These are phyloP conservation scores for Carassius carassius DNA, from an alignment of 2,113 vertebrate species.

Conservation along the genomic window DNA sequence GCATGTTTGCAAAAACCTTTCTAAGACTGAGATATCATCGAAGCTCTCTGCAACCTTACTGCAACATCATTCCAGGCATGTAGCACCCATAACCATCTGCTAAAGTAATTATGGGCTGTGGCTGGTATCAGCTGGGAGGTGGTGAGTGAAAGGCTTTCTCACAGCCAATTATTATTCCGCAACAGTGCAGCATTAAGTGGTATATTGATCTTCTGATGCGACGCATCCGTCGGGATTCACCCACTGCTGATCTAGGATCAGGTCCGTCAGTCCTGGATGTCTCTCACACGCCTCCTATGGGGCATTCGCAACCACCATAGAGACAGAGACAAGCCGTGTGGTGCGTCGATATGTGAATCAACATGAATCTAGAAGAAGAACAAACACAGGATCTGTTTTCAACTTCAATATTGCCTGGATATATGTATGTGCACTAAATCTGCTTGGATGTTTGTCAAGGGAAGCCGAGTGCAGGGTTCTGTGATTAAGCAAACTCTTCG, in stretches of 20 bases:
- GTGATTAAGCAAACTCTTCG: neutral
- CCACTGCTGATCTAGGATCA: constrained; percentile 56
- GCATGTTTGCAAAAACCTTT: neutral
- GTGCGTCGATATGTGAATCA: neutral
- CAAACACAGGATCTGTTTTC: constrained; percentile 15
- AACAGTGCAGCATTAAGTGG: constrained; percentile 53
- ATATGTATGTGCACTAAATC: neutral
- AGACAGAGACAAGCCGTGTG: neutral
- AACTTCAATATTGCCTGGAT: neutral
- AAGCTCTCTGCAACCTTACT: neutral
- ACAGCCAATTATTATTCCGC: constrained; percentile 68
- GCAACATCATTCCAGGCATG: neutral
- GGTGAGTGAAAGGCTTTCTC: constrained; percentile 67
- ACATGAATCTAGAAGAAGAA: neutral
- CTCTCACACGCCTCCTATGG: constrained; percentile 46
- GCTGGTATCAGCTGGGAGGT: constrained; percentile 61
- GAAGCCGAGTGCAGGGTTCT: neutral
- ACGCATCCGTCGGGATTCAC: constrained; percentile 56
- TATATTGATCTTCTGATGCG: constrained; percentile 69
- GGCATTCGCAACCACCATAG: constrained; percentile 38
- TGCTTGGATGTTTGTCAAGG: neutral
- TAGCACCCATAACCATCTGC: neutral
- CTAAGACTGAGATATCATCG: neutral
- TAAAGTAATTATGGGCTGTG: constrained; percentile 64
- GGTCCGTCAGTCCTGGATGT: constrained; percentile 56